phyloP scores from a whole-genome alignment of 1,140 invertebrate genomes.

The Rhizoglyphus robini region DNA sequence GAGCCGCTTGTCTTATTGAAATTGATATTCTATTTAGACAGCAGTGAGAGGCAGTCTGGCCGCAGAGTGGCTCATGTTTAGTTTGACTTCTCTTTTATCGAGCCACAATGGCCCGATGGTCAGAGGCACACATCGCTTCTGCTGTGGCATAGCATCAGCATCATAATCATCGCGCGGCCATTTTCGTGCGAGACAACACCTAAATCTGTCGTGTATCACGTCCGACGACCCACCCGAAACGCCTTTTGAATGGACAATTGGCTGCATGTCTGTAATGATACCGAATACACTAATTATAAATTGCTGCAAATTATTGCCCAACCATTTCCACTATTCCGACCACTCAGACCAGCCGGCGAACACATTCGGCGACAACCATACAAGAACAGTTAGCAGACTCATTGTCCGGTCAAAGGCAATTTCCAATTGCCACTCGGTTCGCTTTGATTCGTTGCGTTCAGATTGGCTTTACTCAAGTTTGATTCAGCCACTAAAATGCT shows the following conservation, averaged over 20 bases:
- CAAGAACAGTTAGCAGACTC: too few species aligned
- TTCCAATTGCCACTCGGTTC: too few species aligned
- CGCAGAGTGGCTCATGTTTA: slow-evolving; percentile 8
- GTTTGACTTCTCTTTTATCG: slow-evolving; percentile 7
- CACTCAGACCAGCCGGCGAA: background rate
- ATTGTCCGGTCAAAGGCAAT: too few species aligned
- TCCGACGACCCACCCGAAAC: slow-evolving; percentile 10
- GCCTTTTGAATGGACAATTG: slow-evolving; percentile 1
- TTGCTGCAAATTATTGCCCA: background rate
- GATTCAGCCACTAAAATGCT: too few species aligned
- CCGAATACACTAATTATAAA: slow-evolving; percentile 12
- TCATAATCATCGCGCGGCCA: slow-evolving; percentile 1
- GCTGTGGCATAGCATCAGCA: background rate
- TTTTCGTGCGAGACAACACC: slow-evolving; percentile 11
- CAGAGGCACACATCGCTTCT: background rate
- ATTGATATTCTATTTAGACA: slow-evolving; percentile 15
- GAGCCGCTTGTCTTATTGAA: slow-evolving; percentile 9
- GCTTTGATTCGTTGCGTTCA: too few species aligned
- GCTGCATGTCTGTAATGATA: slow-evolving; percentile 2
- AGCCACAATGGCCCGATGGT: slow-evolving; percentile 1
- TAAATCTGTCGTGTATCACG: slow-evolving; percentile 17
- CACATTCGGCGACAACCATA: background rate
- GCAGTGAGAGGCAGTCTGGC: background rate
- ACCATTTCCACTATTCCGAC: background rate
- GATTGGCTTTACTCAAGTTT: too few species aligned